Percentiles rank a stretch among this genome's conserved stretches.
Evolutionary conservation across 2,888 invertebrate genomes (phyloP).

Genomic region (Andrena chrysosceles): DNA sequence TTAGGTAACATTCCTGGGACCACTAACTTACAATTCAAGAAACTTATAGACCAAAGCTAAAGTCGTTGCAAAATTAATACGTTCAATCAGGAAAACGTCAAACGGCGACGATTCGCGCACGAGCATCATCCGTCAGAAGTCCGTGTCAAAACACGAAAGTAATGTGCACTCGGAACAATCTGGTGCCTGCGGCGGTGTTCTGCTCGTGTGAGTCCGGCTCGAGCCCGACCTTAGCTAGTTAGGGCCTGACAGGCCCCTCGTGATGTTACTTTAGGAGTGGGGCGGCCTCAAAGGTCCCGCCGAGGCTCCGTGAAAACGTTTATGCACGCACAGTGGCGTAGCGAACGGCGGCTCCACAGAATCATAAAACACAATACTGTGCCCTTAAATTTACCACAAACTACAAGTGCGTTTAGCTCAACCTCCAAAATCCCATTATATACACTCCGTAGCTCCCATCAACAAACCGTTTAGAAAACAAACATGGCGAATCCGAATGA

Average conservation of each 20-base stretch:
- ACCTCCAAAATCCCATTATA: neutral
- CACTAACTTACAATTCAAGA: neutral
- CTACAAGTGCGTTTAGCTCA: neutral
- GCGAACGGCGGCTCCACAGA: slow-evolving; percentile 64
- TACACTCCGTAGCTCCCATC: neutral
- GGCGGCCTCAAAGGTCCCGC: slow-evolving; percentile 79
- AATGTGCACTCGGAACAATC: slow-evolving; percentile 60
- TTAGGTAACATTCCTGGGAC: neutral
- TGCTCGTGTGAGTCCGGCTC: slow-evolving; percentile 70
- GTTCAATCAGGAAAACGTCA: slow-evolving; percentile 61
- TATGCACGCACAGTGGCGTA: slow-evolving; percentile 81
- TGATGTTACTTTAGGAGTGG: slow-evolving; percentile 77
- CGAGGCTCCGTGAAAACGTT: slow-evolving; percentile 82
- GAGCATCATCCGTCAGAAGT: slow-evolving; percentile 73
- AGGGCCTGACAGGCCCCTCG: slow-evolving; percentile 83
- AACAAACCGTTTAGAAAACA: neutral
- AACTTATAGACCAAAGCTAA: slow-evolving; percentile 7
- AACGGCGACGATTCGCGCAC: slow-evolving; percentile 50
- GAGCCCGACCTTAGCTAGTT: slow-evolving; percentile 80
- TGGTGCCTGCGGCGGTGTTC: slow-evolving; percentile 64
- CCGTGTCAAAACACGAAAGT: slow-evolving; percentile 83
- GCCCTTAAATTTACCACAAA: neutral
- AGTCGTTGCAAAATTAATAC: slow-evolving; percentile 52
- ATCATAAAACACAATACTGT: slow-evolving; percentile 19
- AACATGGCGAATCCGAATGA: neutral